A percentile compares a stretch with the other conserved stretches of the same genome.
Evolutionary conservation across 2,888 invertebrate genomes (phyloP).

Genomic region (Alviniconcha strummeri): DNA sequence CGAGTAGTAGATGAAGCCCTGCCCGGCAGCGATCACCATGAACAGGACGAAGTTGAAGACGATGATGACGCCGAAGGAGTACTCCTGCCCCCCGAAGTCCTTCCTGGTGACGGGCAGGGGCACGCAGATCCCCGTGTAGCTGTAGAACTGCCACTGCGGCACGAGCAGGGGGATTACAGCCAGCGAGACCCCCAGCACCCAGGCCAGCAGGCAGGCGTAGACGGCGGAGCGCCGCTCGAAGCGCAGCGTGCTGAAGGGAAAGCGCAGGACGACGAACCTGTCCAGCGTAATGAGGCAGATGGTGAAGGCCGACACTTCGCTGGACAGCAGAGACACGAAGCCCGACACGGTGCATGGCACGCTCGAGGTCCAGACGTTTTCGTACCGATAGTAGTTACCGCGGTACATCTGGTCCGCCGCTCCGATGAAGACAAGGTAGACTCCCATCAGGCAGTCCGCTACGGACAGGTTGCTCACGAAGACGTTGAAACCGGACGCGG

Average conservation of each 20-base stretch:
- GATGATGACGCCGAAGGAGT: slow-evolving; percentile 67
- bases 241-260: slow-evolving; percentile 74
- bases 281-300: slow-evolving; percentile 80
- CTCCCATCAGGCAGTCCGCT: slow-evolving; percentile 49
- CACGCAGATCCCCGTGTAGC: slow-evolving; percentile 61
- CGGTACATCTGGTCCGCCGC: slow-evolving; percentile 49
- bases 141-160: slow-evolving; percentile 13
- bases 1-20: slow-evolving; percentile 65
- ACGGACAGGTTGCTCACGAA: slow-evolving; percentile 38
- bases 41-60: slow-evolving; percentile 65
- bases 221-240: slow-evolving; percentile 54
- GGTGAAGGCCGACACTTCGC: slow-evolving; percentile 79
- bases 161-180: slow-evolving; percentile 63
- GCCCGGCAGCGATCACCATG: slow-evolving; percentile 64
- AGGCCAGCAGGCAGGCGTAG: slow-evolving; percentile 49
- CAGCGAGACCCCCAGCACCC: slow-evolving; percentile 57
- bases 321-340: slow-evolving; percentile 71
- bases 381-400: slow-evolving; percentile 50
- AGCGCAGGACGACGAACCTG: slow-evolving; percentile 79
- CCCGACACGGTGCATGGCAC: slow-evolving; percentile 51
- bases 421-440: slow-evolving; percentile 52
- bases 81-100: slow-evolving; percentile 69
- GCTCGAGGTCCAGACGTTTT: slow-evolving; percentile 51
- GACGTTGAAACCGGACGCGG: slow-evolving; percentile 22
- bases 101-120: slow-evolving; percentile 69